These are phyloP conservation scores for Lanius ludovicianus DNA, from an alignment of 2,113 vertebrate genomes.

Conservation along the genomic window DNA sequence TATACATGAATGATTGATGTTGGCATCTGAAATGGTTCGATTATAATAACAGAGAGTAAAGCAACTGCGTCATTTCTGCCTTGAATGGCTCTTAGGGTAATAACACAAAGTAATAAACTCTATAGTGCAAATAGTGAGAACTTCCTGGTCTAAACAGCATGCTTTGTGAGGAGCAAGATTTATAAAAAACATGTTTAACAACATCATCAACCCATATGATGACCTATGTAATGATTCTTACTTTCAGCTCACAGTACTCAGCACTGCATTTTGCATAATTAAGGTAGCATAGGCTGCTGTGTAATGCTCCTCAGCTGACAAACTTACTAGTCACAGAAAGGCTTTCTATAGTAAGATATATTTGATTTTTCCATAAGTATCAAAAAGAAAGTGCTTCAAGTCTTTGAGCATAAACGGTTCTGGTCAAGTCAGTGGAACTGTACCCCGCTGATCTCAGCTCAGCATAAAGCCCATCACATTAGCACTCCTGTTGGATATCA, in stretches of 20 bases:
- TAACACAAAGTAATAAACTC: neutral
- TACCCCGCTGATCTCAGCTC: neutral
- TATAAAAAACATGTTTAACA: neutral
- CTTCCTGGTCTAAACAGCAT: neutral
- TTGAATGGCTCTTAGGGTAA: neutral
- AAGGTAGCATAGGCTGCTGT: neutral
- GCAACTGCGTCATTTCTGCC: neutral
- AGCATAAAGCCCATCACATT: neutral
- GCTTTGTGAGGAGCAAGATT: neutral
- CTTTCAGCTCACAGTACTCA: neutral
- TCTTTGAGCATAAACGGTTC: neutral
- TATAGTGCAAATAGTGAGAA: neutral
- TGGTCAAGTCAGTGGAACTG: neutral
- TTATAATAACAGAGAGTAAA: slow-evolving; percentile 1
- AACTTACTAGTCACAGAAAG: neutral
- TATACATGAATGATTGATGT: slow-evolving; percentile 22
- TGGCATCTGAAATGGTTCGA: neutral
- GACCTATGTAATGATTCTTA: neutral
- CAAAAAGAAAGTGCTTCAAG: neutral
- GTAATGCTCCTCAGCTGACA: neutral
- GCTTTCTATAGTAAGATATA: neutral
- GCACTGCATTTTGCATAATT: neutral
- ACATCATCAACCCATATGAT: neutral
- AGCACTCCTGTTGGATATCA: neutral
- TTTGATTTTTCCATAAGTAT: neutral